Evolutionary conservation across 2,888 invertebrate species (phyloP), one percentile per base, ranked within the genome.

Genomic region (Cephus nigrinus): DNA sequence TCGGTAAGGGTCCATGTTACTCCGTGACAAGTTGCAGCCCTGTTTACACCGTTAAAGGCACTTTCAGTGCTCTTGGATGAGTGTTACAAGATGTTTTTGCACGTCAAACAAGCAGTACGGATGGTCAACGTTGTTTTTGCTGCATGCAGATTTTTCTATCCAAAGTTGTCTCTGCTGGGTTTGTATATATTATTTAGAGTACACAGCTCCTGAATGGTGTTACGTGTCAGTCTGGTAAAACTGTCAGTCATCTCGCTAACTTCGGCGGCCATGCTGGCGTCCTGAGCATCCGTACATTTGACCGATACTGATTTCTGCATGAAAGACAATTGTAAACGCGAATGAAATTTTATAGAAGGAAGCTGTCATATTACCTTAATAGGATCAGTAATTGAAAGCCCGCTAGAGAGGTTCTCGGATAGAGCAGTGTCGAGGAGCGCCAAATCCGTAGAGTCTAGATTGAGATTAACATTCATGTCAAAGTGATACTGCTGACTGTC

Each of bases 221-320:
- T 92, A 76, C 92, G 92, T 1, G 93, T 92, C 75, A 93, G 85
- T 82, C 92, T 91, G n/a, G 93, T 93, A 80, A 94, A 92, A 86
- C 93, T 93, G 81, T 94, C 93, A 3, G 93, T 92, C 93, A 93
- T 93, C 84, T 92, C 93, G 76, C 89, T 80, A 31, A 77, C 83
- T 36, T 80, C 82, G 76, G 87, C 88, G 12, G 77, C 83, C 30
- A 71, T 75, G 71, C 81, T 82, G 71, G 36, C 78, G 23, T 76
- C 69, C 40, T 80, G 84, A 12, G 76, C 76, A 34, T 82, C 82
- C n/a, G 36, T 69, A 68, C 75, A 82, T 76, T 81, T 84, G 30
- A 68, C 79, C 33, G 79, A 74, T 36, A 84, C 84, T 4, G 80
- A 74, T 84, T 87, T 80, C 71, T 55, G 55, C 9, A 55, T 9